Base-by-base conservation (phyloP, 53 echinoderm and acorn worm genomes). In the Henricia sp. region DNA sequence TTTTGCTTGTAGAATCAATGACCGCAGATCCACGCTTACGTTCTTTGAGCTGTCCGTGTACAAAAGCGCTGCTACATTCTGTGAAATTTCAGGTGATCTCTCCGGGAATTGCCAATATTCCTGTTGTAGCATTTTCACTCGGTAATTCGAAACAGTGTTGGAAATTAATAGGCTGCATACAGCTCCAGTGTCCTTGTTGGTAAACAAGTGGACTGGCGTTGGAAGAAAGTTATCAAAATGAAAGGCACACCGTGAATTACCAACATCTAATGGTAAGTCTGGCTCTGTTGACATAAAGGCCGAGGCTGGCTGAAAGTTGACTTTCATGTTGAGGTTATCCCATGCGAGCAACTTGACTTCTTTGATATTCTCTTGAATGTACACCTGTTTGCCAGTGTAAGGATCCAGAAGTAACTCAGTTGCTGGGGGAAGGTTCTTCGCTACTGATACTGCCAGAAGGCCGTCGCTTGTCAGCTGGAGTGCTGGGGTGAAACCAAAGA, bases 211-310 rank as follows among this genome's bases (percentile, higher is more conserved):
- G 25, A 74, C 25, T 8, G 75, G 75, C 11, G 58, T 74, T 35
- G 75, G 75, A 8, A 74, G n/a, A 25, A 36, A 74, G 16, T 55
- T 74, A 51, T 74, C 75, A 10, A 54, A 12, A 30, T 57, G 75
- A 19, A 74, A 55, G 17, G 20, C 55, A 56, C 75, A 74, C 3
- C 55, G 39, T 37, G 23, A 40, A 37, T n/a, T 4, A 14, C 10
- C 10, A 1, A 23, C 37, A n/a, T 40, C 56, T 1, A 3, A 6
- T 37, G 57, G 23, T 8, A 6, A 6, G 13, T 19, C 37, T 16
- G 19, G 37, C 2, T 74, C 55, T 30, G 38, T 21, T 26, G 25
- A 0, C 17, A 56, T 57, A n/a, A 57, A 54, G 36, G 37, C 37
- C 29, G 57, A 55, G 39, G 50, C 32, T 23, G 75, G 75, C 27